Base-by-base conservation (phyloP, 1,140 invertebrate genomes). In the Halyomorpha halys region DNA sequence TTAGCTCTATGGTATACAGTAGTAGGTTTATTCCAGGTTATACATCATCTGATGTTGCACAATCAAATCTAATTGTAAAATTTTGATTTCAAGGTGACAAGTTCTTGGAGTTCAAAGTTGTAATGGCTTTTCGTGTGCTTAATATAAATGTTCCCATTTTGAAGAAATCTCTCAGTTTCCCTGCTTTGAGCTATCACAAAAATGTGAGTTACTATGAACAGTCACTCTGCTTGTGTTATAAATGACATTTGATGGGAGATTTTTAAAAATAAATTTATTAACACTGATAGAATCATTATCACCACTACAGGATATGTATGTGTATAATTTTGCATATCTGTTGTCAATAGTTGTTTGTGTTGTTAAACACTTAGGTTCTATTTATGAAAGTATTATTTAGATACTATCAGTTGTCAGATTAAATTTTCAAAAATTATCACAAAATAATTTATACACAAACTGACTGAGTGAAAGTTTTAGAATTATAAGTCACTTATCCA, bases 161-260 rank as follows among this genome's bases (percentile, higher is more conserved):
- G 34, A 62, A 34, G 19, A 44, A 74, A 34, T 76, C 73, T 6
- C 66, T 68, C 14, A 77, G 75, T 47, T 71, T 74, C 19, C 74
- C 75, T 4, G 64, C 68, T 56, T 66, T 74, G 44, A 73, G 65
- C 62, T 79, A 79, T 73, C 77, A 79, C 65, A 72, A 74, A 65
- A 79, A 79, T 66, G 77, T 79, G 72, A 73, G 71, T 75, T 70
- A 63, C 59, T 14, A 53, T n/a, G 4, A n/a, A 47, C 18, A 47
- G 45, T 47, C 4, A 47, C 45, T 47, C 14, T 5, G 45, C 13
- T 30, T 4, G 3, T 30, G 45, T 15, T 47, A 15, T 6, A 14
- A 18, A 19, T 19, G 11, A 49, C 9, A 4, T 49, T 49, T 19
- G 5, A 6, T 14, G 6, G 4, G 13, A 47, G 1, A 49, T 49